Evolutionary conservation across 2,888 invertebrate species (phyloP).

Genomic region (Doris montereyensis): DNA sequence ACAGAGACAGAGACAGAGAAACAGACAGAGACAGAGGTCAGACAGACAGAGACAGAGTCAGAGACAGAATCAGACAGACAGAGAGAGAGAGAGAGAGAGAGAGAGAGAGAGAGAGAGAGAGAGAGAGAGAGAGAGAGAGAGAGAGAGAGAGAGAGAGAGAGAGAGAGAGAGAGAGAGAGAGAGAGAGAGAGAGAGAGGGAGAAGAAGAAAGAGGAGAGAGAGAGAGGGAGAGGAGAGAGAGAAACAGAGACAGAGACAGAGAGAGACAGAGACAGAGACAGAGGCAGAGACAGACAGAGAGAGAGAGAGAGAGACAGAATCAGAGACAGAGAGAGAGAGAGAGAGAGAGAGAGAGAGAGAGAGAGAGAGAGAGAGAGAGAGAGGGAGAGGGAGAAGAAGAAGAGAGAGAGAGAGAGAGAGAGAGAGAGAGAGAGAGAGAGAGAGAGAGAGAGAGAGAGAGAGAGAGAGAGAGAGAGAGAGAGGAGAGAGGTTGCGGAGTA

Average conservation of each 20-base stretch:
- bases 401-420: too few species aligned
- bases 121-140: conserved; percentile 29
- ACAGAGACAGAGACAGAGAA: too few species aligned
- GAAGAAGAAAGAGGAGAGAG: not conserved
- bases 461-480: not conserved
- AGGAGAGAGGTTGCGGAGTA: not conserved
- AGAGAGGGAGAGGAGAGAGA: not conserved
- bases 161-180: not conserved
- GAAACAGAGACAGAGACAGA: too few species aligned
- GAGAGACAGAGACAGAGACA: too few species aligned
- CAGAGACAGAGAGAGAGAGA: conserved; percentile 15
- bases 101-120: conserved; percentile 32
- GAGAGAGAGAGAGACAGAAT: too few species aligned
- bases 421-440: not conserved
- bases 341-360: conserved; percentile 25
- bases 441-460: not conserved
- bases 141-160: conserved; percentile 12
- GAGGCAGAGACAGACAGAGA: too few species aligned
- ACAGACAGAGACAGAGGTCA: too few species aligned
- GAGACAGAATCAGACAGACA: not conserved
- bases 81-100: conserved; percentile 14
- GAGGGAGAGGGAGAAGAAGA: too few species aligned
- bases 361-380: conserved; percentile 14
- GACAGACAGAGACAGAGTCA: too few species aligned
- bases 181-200: conserved; percentile 13